Conservation (phyloP, 2,888 invertebrate species). For the Rhagophthalmus giganteus region DNA sequence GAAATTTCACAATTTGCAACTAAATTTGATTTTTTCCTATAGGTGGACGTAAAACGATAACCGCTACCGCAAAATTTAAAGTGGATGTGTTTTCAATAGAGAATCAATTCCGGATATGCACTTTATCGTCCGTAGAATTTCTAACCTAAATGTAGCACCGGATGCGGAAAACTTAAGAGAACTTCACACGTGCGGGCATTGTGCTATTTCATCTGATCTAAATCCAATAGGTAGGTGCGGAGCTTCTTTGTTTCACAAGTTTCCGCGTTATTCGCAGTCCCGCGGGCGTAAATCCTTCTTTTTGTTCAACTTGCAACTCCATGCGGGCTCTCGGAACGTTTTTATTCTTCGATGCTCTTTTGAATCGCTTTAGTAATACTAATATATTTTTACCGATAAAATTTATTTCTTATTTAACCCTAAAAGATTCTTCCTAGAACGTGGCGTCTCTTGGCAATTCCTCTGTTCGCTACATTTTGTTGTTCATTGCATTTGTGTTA, state of each 20-base stretch:
- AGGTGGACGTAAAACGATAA: too few species aligned
- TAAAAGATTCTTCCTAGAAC: too few species aligned
- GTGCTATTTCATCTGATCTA: conserved; percentile 45
- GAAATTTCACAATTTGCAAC: too few species aligned
- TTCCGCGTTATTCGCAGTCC: conserved; percentile 46
- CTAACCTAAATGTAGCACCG: conserved; percentile 33
- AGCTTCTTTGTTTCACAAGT: conserved; percentile 48
- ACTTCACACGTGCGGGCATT: conserved; percentile 46
- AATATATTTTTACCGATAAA: conserved; percentile 11
- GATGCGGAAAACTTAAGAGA: conserved; percentile 43
- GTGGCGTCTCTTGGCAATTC: too few species aligned
- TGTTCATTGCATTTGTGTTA: too few species aligned
- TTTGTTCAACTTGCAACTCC: conserved; percentile 41
- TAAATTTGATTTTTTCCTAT: too few species aligned
- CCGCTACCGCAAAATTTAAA: too few species aligned
- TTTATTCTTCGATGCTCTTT: conserved; percentile 20
- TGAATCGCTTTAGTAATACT: conserved; percentile 21
- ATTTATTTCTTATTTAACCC: neutral
- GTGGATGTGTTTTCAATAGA: conserved; percentile 6
- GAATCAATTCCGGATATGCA: conserved; percentile 8
- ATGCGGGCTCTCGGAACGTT: conserved; percentile 43
- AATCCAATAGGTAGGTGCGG: conserved; percentile 44
- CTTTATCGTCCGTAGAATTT: conserved; percentile 19
- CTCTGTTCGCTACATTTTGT: too few species aligned
- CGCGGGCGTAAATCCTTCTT: conserved; percentile 47